phyloP scores from a whole-genome alignment of 2,797 vertebrate species.

The Platyrinchus mystaceus region DNA sequence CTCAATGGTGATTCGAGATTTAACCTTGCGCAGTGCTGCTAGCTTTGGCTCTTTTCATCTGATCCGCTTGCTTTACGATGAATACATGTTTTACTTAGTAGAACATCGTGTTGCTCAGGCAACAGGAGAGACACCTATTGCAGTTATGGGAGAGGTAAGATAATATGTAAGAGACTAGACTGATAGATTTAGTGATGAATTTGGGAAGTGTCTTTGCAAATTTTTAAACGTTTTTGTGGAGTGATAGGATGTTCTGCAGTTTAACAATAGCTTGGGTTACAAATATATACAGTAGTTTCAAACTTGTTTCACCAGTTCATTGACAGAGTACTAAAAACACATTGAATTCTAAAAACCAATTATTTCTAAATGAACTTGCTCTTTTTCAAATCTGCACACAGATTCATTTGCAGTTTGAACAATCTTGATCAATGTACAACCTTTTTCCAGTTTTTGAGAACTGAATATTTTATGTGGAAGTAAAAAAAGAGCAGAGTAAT shows the following conservation, averaged over 20 bases:
- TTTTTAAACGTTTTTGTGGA: not conserved
- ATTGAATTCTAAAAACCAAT: not conserved
- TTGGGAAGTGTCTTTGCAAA: not conserved
- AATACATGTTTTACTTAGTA: conserved; percentile 85
- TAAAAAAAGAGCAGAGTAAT: not conserved
- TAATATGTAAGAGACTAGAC: not conserved
- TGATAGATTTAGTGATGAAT: not conserved
- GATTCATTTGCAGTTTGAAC: not conserved
- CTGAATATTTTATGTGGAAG: not conserved
- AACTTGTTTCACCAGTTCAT: not conserved
- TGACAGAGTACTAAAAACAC: not conserved
- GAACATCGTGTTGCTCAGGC: conserved; percentile 84
- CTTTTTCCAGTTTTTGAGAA: not conserved
- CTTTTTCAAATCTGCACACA: not conserved
- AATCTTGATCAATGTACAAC: not conserved
- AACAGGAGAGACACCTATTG: conserved; percentile 82
- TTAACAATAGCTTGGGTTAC: not conserved
- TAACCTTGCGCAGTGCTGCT: conserved; percentile 84
- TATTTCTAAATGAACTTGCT: not conserved
- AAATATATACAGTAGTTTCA: not conserved
- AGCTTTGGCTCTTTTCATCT: conserved; percentile 86
- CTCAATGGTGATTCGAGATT: conserved; percentile 85
- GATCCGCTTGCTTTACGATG: conserved; percentile 83
- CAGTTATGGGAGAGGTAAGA: conserved; percentile 84
- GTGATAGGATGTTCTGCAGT: not conserved